phyloP scores from a whole-genome alignment of 2,888 invertebrate species.

The Protodeltote pygarga region DNA sequence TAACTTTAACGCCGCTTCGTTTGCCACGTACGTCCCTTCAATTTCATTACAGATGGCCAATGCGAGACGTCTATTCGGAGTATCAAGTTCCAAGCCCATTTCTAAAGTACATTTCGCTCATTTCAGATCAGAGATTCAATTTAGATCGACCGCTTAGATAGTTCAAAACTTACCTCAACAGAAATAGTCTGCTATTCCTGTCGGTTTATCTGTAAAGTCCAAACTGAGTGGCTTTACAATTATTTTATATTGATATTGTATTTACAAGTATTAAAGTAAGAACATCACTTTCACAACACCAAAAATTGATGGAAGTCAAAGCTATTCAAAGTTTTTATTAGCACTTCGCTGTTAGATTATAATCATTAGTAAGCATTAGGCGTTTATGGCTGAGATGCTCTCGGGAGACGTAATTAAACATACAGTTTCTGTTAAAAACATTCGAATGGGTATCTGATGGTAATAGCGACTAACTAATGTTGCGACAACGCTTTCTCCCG shows the following conservation, averaged over 20 bases:
- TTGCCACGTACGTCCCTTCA: slow-evolving; percentile 62
- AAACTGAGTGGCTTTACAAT: slow-evolving; percentile 45
- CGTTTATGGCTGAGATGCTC: slow-evolving; percentile 58
- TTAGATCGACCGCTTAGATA: slow-evolving; percentile 74
- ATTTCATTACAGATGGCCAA: slow-evolving; percentile 65
- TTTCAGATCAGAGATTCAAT: slow-evolving; percentile 75
- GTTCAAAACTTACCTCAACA: slow-evolving; percentile 55
- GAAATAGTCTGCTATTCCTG: slow-evolving; percentile 66
- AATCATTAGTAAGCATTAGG: slow-evolving; percentile 63
- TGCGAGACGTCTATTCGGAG: slow-evolving; percentile 55
- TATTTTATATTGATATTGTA: slow-evolving; percentile 48
- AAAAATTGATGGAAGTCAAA: slow-evolving; percentile 43
- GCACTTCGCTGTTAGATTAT: slow-evolving; percentile 56
- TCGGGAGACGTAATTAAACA: slow-evolving; percentile 61
- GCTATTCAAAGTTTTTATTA: slow-evolving; percentile 54
- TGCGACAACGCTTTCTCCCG: slow-evolving; percentile 83
- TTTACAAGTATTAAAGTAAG: slow-evolving; percentile 31
- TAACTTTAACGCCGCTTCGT: slow-evolving; percentile 53
- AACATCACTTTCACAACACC: slow-evolving; percentile 48
- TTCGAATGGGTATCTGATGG: slow-evolving; percentile 66
- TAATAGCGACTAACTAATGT: slow-evolving; percentile 73
- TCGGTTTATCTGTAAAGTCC: slow-evolving; percentile 56
- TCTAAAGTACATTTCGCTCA: slow-evolving; percentile 67
- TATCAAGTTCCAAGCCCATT: slow-evolving; percentile 65
- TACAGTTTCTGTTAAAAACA: slow-evolving; percentile 62